Percentiles rank a stretch among this genome's conserved stretches.
These are phyloP conservation scores for Cosmia trapezina DNA, from an alignment of 2,888 invertebrate species.

Conservation along the genomic window DNA sequence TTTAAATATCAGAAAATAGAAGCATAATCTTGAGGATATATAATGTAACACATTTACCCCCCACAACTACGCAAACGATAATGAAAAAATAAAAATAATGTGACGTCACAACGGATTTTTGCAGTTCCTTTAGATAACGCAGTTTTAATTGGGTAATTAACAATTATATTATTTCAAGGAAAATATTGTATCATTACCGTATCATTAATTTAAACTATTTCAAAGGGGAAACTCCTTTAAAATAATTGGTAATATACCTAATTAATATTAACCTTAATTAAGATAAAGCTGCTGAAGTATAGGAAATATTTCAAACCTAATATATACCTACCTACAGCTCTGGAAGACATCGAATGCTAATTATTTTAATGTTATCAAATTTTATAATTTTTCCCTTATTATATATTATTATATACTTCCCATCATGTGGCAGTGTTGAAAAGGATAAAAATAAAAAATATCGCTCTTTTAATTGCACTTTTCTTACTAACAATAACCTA, in stretches of 20 bases:
- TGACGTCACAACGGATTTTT: background rate
- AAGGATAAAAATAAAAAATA: background rate
- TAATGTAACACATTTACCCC: background rate
- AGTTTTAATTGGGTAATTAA: background rate
- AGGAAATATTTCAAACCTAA: background rate
- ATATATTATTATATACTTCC: too few species aligned
- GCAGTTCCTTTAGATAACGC: background rate
- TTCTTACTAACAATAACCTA: background rate
- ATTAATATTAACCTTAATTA: background rate
- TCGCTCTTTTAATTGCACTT: too few species aligned
- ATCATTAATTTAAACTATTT: too few species aligned
- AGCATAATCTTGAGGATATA: background rate
- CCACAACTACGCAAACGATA: background rate
- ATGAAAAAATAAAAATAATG: background rate
- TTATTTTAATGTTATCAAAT: background rate
- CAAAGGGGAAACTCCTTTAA: background rate
- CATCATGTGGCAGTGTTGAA: background rate
- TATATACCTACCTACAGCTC: background rate
- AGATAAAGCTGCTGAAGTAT: background rate
- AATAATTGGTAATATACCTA: conserved; percentile 6
- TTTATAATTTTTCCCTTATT: too few species aligned
- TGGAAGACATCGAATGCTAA: background rate
- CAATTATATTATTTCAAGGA: background rate
- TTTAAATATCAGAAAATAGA: background rate
- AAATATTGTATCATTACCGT: background rate